Conservation (phyloP, 2,797 vertebrate genomes). For the Cichlasoma orientale region DNA sequence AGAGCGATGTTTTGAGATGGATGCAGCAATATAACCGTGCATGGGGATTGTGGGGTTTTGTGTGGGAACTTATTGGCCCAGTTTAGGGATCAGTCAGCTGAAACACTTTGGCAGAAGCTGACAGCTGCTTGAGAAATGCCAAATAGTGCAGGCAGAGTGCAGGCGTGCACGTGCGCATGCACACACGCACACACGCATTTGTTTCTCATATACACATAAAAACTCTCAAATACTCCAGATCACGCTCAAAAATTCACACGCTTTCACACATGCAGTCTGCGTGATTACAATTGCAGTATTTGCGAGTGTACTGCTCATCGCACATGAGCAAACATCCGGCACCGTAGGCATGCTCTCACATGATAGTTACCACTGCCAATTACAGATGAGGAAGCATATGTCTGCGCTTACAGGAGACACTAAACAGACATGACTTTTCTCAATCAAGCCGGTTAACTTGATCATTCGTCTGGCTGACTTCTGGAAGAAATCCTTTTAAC, state of each 20-base stretch:
- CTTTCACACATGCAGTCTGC: background rate
- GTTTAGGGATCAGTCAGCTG: constrained; percentile 72
- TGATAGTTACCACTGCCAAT: constrained; percentile 8
- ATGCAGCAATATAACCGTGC: constrained; percentile 45
- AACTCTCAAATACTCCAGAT: background rate
- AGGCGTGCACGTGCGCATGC: too few relatives aligned
- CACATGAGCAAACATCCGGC: constrained; percentile 24
- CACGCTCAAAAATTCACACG: background rate
- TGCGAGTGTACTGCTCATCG: background rate
- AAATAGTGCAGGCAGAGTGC: constrained; percentile 49
- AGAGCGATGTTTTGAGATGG: constrained; percentile 51
- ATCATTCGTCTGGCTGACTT: constrained; percentile 56
- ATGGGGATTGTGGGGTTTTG: constrained; percentile 39
- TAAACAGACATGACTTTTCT: constrained; percentile 59
- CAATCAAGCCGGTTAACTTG: constrained; percentile 56
- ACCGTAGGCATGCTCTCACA: background rate
- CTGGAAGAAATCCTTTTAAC: constrained; percentile 42
- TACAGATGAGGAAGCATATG: constrained; percentile 54
- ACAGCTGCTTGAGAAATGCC: constrained; percentile 67
- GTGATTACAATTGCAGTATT: constrained; percentile 17
- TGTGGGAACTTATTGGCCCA: constrained; percentile 68
- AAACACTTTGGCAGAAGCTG: constrained; percentile 65
- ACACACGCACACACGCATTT: background rate
- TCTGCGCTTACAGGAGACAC: constrained; percentile 49
- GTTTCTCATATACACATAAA: background rate